Percentiles rank a stretch among this genome's conserved stretches.
These are phyloP conservation scores for Aramus guarauna DNA, from an alignment of 2,113 vertebrate species.

Conservation along the genomic window DNA sequence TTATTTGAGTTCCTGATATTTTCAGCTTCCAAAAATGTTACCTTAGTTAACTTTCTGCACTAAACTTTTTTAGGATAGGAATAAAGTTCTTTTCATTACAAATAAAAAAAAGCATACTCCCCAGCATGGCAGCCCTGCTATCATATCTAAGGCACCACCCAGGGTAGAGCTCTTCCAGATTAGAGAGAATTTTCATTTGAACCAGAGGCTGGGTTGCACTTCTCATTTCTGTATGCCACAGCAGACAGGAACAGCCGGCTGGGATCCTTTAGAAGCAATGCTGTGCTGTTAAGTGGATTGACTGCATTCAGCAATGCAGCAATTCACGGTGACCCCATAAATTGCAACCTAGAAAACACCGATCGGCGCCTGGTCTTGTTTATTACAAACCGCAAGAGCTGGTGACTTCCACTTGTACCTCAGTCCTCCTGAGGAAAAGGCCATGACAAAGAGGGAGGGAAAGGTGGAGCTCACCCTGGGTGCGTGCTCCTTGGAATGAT, in stretches of 20 bases:
- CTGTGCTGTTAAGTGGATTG: constrained; percentile 1
- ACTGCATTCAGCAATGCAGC: not conserved
- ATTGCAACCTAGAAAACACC: not conserved
- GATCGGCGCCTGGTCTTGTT: not conserved
- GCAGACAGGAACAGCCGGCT: not conserved
- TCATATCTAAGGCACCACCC: not conserved
- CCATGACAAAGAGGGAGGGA: not conserved
- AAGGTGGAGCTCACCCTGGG: not conserved
- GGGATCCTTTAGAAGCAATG: constrained; percentile 33
- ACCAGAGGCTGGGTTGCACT: not conserved
- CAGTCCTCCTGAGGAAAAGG: not conserved
- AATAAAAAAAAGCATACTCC: not conserved
- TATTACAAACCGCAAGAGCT: not conserved
- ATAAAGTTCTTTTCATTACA: not conserved
- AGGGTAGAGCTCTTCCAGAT: constrained; percentile 36
- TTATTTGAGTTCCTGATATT: not conserved
- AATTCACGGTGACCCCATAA: not conserved
- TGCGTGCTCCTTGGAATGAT: rapidly evolving
- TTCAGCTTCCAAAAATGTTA: not conserved
- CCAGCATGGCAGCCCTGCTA: not conserved
- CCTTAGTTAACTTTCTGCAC: not conserved
- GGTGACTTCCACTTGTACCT: not conserved
- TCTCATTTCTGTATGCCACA: not conserved
- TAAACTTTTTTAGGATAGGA: not conserved
- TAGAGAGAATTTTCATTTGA: constrained; percentile 52